Conservation (phyloP, 1,140 invertebrate genomes). For the Oedothorax gibbosus region DNA sequence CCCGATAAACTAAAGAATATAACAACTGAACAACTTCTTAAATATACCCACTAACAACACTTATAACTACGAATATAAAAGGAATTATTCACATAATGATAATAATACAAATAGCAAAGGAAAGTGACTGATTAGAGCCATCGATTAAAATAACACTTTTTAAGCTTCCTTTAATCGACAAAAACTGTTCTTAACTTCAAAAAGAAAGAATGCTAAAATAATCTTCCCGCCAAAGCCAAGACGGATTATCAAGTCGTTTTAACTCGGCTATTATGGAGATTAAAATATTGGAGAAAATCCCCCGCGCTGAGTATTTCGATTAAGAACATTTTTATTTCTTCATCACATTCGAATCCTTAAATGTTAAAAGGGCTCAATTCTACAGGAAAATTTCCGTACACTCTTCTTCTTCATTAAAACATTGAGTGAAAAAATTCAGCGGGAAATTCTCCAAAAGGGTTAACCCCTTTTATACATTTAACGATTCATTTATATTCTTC, state of each 20-base stretch:
- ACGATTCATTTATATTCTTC: too few species aligned
- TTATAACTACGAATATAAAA: background rate
- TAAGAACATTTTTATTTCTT: conserved; percentile 33
- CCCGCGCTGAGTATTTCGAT: conserved; percentile 55
- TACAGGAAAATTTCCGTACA: background rate
- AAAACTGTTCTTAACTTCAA: conserved; percentile 9
- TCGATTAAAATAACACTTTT: conserved; percentile 49
- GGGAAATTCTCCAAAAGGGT: too few species aligned
- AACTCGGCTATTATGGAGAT: conserved; percentile 47
- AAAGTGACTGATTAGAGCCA: conserved; percentile 45
- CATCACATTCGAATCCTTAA: background rate
- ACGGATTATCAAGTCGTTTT: conserved; percentile 51
- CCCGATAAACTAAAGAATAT: too few species aligned
- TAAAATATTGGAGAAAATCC: conserved; percentile 59
- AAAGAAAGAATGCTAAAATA: conserved; percentile 30
- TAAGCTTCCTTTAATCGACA: conserved; percentile 44
- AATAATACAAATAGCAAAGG: background rate
- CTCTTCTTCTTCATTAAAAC: background rate
- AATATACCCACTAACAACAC: background rate
- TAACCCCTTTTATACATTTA: too few species aligned
- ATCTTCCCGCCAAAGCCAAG: conserved; percentile 12
- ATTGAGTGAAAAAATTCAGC: background rate
- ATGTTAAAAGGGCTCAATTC: too few species aligned
- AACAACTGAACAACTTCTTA: too few species aligned
- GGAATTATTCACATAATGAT: too few species aligned